A percentile compares a stretch with the other conserved stretches of the same genome.
Evolutionary conservation across 2,113 vertebrate genomes (phyloP).

Genomic region (Urocolius indicus): DNA sequence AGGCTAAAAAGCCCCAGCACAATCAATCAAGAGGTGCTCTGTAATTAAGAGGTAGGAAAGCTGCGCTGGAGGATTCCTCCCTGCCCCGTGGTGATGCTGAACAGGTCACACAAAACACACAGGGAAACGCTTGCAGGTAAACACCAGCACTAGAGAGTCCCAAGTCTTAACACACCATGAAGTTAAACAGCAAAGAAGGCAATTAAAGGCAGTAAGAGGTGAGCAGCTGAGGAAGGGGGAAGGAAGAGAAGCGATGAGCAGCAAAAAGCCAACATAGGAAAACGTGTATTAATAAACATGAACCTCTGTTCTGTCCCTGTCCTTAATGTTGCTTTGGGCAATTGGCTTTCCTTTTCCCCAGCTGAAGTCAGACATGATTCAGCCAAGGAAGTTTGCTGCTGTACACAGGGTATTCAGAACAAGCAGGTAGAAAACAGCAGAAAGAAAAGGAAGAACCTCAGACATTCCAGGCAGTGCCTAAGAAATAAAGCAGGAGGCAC

Average conservation of each 20-base stretch:
- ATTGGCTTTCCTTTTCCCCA: neutral
- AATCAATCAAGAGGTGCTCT: rapidly evolving
- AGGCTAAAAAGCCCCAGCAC: neutral
- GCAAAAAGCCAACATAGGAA: neutral
- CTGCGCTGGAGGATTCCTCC: neutral
- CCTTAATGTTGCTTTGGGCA: neutral
- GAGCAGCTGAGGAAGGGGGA: neutral
- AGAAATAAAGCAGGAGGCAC: neutral
- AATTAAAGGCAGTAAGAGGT: neutral
- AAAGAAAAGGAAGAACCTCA: neutral
- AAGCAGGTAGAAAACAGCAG: neutral
- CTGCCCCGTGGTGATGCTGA: neutral
- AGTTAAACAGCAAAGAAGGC: neutral
- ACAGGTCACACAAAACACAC: neutral
- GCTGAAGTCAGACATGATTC: neutral
- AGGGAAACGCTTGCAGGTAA: neutral
- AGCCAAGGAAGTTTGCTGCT: rapidly evolving
- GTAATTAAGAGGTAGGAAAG: neutral
- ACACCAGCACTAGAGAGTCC: neutral
- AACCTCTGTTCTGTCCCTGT: neutral
- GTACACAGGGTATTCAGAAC: neutral
- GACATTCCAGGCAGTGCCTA: neutral
- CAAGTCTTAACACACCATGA: neutral
- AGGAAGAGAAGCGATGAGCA: neutral
- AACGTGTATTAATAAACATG: neutral